Evolutionary conservation across 2,888 invertebrate species (phyloP).

Genomic region (Seladonia tumulorum): DNA sequence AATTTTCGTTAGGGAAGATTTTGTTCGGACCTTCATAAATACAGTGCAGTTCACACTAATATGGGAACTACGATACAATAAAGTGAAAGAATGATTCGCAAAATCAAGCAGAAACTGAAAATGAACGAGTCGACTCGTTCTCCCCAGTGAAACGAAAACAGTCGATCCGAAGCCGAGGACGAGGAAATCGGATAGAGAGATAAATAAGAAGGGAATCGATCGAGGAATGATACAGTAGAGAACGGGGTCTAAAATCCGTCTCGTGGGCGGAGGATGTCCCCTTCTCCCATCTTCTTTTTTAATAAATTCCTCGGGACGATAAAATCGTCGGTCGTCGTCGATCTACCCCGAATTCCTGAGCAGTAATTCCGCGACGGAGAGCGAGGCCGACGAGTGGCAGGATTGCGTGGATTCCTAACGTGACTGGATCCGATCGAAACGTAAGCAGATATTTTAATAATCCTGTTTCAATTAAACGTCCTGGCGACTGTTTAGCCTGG

Average conservation of each 20-base stretch:
- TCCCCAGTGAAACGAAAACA: not conserved
- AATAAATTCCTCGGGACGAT: constrained; percentile 43
- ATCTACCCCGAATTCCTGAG: constrained; percentile 42
- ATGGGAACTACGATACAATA: too few relatives aligned
- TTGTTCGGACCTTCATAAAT: too few relatives aligned
- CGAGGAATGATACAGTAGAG: not conserved
- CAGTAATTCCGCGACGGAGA: constrained; percentile 50
- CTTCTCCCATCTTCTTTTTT: constrained; percentile 10
- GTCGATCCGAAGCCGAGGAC: not conserved
- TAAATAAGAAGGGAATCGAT: constrained; percentile 1
- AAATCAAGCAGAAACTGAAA: not conserved
- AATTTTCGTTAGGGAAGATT: too few relatives aligned
- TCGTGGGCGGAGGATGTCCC: not conserved
- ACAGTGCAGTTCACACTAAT: too few relatives aligned
- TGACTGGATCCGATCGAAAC: constrained; percentile 50
- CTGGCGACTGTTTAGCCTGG: not conserved
- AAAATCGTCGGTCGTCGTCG: constrained; percentile 33
- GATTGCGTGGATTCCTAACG: constrained; percentile 56
- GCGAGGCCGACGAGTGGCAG: constrained; percentile 42
- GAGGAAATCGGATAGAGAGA: not conserved
- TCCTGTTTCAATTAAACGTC: constrained; percentile 48
- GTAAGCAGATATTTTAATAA: constrained; percentile 59
- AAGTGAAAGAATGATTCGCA: not conserved
- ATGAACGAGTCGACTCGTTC: not conserved
- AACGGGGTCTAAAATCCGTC: constrained; percentile 19